phyloP scores from a whole-genome alignment of 2,888 invertebrate genomes.

The Leptopilina syphax region DNA sequence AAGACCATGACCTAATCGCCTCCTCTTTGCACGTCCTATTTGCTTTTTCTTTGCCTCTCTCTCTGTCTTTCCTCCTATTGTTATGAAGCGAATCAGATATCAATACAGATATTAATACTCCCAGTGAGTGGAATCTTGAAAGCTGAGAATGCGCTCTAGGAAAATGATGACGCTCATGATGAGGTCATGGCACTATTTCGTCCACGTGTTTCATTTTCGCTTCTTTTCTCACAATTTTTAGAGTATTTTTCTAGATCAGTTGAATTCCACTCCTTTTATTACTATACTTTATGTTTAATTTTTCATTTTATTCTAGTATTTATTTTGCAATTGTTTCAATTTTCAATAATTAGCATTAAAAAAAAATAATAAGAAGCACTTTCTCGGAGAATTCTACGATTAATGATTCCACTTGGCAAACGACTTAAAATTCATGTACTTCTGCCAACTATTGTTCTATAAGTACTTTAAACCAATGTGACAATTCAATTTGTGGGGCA shows the following conservation, averaged over 20 bases:
- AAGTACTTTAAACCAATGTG: neutral
- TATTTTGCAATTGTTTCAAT: no score
- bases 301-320: no score
- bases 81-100: conserved; percentile 15
- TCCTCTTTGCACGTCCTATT: conserved; percentile 32
- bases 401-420: conserved; percentile 14
- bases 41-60: conserved; percentile 10
- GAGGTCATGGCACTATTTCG: conserved; percentile 37
- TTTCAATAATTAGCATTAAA: no score
- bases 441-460: conserved; percentile 23
- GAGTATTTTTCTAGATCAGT: no score
- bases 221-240: neutral
- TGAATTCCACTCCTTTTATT: no score
- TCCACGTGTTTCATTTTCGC: neutral
- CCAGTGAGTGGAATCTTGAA: neutral
- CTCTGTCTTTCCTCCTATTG: conserved; percentile 16
- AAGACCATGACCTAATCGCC: conserved; percentile 42
- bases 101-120: conserved; percentile 15
- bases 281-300: no score
- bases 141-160: conserved; percentile 26
- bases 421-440: neutral
- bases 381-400: neutral
- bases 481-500: conserved; percentile 24
- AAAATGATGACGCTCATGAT: conserved; percentile 1
- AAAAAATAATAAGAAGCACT: neutral